Conservation (phyloP, 2,797 vertebrate species). For the Podargus strigoides region DNA sequence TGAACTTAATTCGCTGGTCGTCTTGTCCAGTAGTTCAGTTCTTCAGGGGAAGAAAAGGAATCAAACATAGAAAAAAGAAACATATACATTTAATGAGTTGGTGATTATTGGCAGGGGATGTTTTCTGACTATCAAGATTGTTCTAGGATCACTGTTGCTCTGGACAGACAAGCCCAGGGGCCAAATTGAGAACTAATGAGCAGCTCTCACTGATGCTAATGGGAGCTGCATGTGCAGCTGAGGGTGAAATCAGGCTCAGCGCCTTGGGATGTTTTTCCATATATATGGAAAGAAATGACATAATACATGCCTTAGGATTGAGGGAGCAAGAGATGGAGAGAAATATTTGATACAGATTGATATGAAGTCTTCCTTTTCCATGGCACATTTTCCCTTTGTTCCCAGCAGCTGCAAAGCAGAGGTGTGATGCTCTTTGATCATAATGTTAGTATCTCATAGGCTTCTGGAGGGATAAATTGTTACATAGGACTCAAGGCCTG, state of each 20-base stretch:
- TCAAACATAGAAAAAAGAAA: slow-evolving; percentile 17
- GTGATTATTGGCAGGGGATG: slow-evolving; percentile 3
- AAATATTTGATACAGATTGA: not conserved
- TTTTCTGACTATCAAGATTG: slow-evolving; percentile 10
- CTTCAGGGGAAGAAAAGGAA: slow-evolving; percentile 27
- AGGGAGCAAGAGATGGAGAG: not conserved
- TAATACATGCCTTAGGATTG: not conserved
- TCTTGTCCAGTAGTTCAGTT: not conserved
- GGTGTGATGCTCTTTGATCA: not conserved
- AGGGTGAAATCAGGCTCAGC: slow-evolving; percentile 38
- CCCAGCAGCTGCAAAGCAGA: not conserved
- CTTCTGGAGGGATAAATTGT: not conserved
- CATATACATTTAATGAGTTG: slow-evolving; percentile 15
- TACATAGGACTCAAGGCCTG: not conserved
- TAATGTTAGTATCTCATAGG: not conserved
- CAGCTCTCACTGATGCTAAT: slow-evolving; percentile 27
- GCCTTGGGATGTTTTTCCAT: slow-evolving; percentile 31
- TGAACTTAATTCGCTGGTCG: slow-evolving; percentile 14
- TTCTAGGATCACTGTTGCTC: slow-evolving; percentile 8
- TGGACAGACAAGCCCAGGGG: slow-evolving; percentile 33
- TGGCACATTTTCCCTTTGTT: not conserved
- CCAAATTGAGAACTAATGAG: not conserved
- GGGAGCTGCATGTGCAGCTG: slow-evolving; percentile 8
- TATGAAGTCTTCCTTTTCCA: not conserved
- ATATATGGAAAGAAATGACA: not conserved